These are phyloP conservation scores for Nasonia vitripennis DNA, from an alignment of 1,140 invertebrate species.

Conservation along the genomic window DNA sequence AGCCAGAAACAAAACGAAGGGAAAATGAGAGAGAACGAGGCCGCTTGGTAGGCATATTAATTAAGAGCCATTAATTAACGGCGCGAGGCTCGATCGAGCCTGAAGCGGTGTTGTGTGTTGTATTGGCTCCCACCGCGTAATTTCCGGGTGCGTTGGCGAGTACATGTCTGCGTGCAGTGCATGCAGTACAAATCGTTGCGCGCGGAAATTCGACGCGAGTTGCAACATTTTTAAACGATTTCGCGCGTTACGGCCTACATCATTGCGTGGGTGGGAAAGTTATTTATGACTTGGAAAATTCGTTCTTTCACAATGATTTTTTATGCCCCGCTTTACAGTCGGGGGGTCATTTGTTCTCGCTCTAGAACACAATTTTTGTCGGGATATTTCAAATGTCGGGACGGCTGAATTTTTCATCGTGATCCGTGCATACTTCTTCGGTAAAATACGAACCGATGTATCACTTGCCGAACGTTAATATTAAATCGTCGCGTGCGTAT, in stretches of 20 bases:
- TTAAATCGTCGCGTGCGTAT: too few species aligned
- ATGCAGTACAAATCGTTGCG: too few species aligned
- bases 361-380: not conserved
- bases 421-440: too few species aligned
- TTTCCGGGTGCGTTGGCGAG: not conserved
- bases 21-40: not conserved
- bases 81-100: not conserved
- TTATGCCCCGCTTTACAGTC: not conserved
- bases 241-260: not conserved
- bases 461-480: too few species aligned
- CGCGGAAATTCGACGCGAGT: not conserved
- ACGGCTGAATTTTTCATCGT: too few species aligned
- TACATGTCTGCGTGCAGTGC: too few species aligned
- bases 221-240: not conserved
- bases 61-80: not conserved
- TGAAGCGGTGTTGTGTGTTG: not conserved
- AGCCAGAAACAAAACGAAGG: not conserved
- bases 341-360: too few species aligned
- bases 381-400: not conserved
- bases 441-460: too few species aligned
- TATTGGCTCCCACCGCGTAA: not conserved
- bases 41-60: not conserved
- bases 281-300: not conserved
- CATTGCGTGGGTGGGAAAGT: not conserved
- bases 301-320: not conserved